A percentile compares a stretch with the other conserved stretches of the same genome.
phyloP scores from a whole-genome alignment of 2,797 vertebrate genomes.

The Varecia variegata region DNA sequence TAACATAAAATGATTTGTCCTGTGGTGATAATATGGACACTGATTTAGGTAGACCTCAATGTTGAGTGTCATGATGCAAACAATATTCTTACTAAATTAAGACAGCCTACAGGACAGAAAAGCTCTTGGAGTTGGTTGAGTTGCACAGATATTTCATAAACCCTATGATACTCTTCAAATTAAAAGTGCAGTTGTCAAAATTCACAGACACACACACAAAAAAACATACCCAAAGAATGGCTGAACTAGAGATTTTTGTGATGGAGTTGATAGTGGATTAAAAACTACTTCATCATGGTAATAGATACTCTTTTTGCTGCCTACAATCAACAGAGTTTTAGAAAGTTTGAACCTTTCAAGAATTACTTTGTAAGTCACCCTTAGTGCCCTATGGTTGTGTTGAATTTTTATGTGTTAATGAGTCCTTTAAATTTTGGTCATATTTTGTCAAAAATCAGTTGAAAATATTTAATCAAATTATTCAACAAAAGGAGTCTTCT shows the following conservation, averaged over 20 bases:
- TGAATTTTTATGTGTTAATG: neutral
- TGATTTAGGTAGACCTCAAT: neutral
- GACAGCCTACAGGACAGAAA: neutral
- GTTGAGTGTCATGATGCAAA: neutral
- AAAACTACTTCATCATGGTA: neutral
- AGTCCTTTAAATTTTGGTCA: neutral
- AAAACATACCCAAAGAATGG: neutral
- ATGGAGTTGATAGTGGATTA: neutral
- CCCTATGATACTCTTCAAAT: neutral
- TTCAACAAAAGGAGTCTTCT: neutral
- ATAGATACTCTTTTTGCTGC: neutral
- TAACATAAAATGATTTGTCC: neutral
- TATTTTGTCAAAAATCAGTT: neutral
- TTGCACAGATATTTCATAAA: neutral
- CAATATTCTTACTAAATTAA: neutral
- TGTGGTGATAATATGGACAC: neutral
- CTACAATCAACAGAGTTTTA: neutral
- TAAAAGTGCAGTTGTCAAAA: neutral
- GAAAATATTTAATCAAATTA: neutral
- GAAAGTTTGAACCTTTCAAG: neutral
- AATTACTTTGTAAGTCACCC: neutral
- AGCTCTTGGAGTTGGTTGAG: neutral
- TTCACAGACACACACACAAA: neutral
- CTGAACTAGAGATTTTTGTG: neutral
- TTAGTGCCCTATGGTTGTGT: neutral